Evolutionary conservation across 2,113 vertebrate species (phyloP).

Genomic region (Siniperca chuatsi): DNA sequence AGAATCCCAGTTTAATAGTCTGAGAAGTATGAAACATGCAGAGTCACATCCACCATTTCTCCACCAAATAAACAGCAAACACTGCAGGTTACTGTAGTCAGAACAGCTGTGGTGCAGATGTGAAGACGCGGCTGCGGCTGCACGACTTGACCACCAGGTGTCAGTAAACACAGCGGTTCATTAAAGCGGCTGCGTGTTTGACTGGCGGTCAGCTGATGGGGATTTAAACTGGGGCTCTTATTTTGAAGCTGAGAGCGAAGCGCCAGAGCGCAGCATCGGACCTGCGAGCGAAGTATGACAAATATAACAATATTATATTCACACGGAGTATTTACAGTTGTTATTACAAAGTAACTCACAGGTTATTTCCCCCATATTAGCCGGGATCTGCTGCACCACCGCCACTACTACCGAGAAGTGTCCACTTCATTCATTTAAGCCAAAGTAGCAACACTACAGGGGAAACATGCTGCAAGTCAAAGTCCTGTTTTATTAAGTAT

Average conservation of each 20-base stretch:
- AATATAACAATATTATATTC: too few relatives aligned
- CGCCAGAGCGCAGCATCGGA: neutral
- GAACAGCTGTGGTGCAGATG: slow-evolving; percentile 22
- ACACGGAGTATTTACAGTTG: too few relatives aligned
- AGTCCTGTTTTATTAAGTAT: too few relatives aligned
- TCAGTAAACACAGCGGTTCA: neutral
- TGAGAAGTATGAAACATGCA: neutral
- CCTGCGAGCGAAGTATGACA: neutral
- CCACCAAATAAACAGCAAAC: slow-evolving; percentile 13
- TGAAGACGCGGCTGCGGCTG: neutral
- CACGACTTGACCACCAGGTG: neutral
- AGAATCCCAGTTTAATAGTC: neutral
- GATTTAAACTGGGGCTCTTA: neutral
- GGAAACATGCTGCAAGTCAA: too few relatives aligned
- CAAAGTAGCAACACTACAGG: too few relatives aligned
- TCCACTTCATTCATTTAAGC: too few relatives aligned
- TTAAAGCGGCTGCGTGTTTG: neutral
- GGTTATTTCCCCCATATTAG: too few relatives aligned
- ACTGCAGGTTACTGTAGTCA: neutral
- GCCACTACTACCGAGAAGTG: too few relatives aligned
- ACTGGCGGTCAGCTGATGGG: neutral
- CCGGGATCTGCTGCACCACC: too few relatives aligned
- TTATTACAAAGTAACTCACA: too few relatives aligned
- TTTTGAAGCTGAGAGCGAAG: neutral
- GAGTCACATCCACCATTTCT: neutral